Evolutionary conservation across 2,888 invertebrate genomes (phyloP).

Genomic region (Brachyopa scutellaris): DNA sequence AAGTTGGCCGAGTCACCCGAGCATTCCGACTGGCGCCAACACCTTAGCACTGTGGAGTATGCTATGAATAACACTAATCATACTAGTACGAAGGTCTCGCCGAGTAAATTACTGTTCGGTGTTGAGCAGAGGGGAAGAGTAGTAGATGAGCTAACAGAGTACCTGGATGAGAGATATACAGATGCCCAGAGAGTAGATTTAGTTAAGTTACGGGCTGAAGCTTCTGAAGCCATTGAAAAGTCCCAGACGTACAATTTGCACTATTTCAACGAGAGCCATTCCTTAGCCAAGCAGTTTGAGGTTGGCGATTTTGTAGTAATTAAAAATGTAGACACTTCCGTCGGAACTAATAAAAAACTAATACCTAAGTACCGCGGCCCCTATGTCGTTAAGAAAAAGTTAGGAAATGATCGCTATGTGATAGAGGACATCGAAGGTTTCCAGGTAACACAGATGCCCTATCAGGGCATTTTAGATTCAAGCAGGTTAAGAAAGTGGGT

Average conservation of each 20-base stretch:
- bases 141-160: neutral
- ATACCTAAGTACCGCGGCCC: constrained; percentile 8
- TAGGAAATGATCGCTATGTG: constrained; percentile 12
- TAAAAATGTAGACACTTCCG: constrained; percentile 5
- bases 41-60: neutral
- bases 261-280: constrained; percentile 8
- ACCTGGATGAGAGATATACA: neutral
- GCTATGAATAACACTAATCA: constrained; percentile 18
- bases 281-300: neutral
- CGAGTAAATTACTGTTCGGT: neutral
- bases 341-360: constrained; percentile 17
- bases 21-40: neutral
- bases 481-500: neutral
- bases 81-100: neutral
- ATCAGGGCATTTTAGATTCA: neutral
- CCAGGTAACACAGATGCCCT: constrained; percentile 4
- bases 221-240: neutral
- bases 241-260: constrained; percentile 1
- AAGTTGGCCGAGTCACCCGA: neutral
- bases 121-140: constrained; percentile 2
- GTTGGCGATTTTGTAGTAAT: constrained; percentile 4
- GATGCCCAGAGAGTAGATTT: neutral
- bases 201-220: neutral
- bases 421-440: constrained; percentile 5
- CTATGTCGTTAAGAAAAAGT: neutral